Base-by-base conservation (phyloP, 2,113 vertebrate species). In the Platysteira castanea region DNA sequence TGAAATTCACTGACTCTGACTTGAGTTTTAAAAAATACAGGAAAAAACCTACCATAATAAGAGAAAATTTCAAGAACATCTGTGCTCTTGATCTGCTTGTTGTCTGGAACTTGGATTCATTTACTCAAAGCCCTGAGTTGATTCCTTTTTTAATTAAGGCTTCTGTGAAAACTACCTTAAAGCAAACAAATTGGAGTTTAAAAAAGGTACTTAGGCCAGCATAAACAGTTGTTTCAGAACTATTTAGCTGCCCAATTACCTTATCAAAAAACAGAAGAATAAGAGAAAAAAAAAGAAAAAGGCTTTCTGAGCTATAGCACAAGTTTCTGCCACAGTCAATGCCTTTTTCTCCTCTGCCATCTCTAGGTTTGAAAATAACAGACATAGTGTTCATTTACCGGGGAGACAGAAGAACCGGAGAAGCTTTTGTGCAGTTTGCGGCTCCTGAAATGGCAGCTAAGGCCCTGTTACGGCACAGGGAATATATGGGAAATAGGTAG, bases 391-490 rank as follows among this genome's bases (percentile, higher is more conserved):
- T 98, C 33, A 83, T 99, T 18, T 97, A 99, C 93, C 93, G 82
- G 84, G 99, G 99, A 28, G 98, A 98, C 39, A 98, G 98, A 57
- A 98, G 85, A 91, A 97, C 98, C 1, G 99, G 99, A 19, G 97
- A 98, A 65, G 99, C 99, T 5, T 99, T 98, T 0, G 99, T 99
- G 53, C 98, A 98, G 96, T 99, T 99, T 87, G 95, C 97, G 6
- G 97, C 98, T 28, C 98, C 98, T 5, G 98, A 98, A 64, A 98
- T 98, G 93, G 99, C 98, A 1, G 97, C 97, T 12, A 97, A 98
- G 80, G 99, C 99, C 21, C 96, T 99, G 53, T 44, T 96, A 67
- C 98, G 94, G 81, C 98, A 99, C 97, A 96, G 94, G 87, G 97
- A 99, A 10, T 85, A 98, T 14, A 99, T 99, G 17, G 99, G 99